Evolutionary conservation across 2,888 invertebrate species (phyloP), one percentile per base, ranked within the genome.

Genomic region (Hirtodrosophila trivittata): DNA sequence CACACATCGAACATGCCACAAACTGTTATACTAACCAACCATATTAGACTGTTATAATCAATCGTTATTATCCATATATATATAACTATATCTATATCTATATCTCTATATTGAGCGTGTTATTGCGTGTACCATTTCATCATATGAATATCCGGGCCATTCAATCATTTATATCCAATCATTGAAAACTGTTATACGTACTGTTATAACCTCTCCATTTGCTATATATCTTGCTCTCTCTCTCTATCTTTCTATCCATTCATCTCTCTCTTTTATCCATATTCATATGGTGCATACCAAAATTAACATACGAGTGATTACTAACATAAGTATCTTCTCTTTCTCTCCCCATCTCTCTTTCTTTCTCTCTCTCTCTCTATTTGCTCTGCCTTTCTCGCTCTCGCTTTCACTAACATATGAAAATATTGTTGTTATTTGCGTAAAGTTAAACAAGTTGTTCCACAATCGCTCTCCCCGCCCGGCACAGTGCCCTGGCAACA

Each of bases 401-500:
- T 73, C 46, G 26, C 46, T 49, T n/a, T 13, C 8, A 54, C 49
- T 45, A 50, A 70, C 41, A 12, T 59, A 45, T 14, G 26, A 26
- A 25, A 39, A 33, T 38, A 41, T 12, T n/a, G 3, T 35, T 51
- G 38, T 58, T 16, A 49, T 42, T 47, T 39, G 37, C 25, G 10
- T 16, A 66, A 76, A 94, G 94, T 93, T 87, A 94, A 94, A 91
- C 93, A 93, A 92, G 93, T 93, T 89, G 92, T 92, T 89, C 93
- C 93, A 84, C 92, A 93, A 91, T 92, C 93, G 85, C 91, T 93
- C 88, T 93, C 93, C 86, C 93, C 93, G 83, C 93, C 93, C 88
- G 93, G 93, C 88, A 92, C 93, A 88, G 92, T 93, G 81, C 93
- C 94, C 82, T 93, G 93, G 92, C 93, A 93, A 88, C 92, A 92